These are phyloP conservation scores for Nezara viridula DNA, from an alignment of 2,888 invertebrate species.

Conservation along the genomic window DNA sequence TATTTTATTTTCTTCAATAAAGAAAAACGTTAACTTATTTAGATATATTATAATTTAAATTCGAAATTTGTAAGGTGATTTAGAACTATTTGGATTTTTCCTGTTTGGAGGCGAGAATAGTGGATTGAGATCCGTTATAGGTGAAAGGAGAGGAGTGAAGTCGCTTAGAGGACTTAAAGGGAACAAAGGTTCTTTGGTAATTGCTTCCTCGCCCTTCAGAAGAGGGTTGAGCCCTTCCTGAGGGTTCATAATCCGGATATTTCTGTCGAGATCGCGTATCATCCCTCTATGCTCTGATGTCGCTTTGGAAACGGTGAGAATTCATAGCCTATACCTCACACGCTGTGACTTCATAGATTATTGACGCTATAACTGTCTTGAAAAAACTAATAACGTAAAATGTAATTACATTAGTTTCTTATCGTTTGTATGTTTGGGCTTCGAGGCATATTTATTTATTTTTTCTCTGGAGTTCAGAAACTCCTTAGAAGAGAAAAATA, in stretches of 20 bases:
- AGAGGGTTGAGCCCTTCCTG: neutral
- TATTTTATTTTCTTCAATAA: too few relatives aligned
- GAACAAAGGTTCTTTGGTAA: slow-evolving; percentile 4
- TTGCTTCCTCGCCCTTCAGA: neutral
- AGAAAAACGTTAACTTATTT: too few relatives aligned
- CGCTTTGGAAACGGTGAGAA: neutral
- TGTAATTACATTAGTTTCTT: too few relatives aligned
- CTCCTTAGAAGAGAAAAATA: too few relatives aligned
- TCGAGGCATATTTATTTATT: too few relatives aligned
- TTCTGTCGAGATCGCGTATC: neutral
- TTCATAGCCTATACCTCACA: neutral
- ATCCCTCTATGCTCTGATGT: neutral
- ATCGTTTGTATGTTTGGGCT: too few relatives aligned
- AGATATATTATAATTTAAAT: too few relatives aligned
- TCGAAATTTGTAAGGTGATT: too few relatives aligned
- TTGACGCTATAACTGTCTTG: too few relatives aligned
- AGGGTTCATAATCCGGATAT: slow-evolving; percentile 6
- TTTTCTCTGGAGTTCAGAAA: too few relatives aligned
- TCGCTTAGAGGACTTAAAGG: neutral
- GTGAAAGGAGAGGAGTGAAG: neutral
- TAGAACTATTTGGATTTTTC: neutral
- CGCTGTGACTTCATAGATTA: neutral
- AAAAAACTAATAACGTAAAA: too few relatives aligned
- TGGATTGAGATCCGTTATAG: neutral
- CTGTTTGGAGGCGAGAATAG: neutral